Conservation (phyloP, 1,140 invertebrate species). For the Papilio polytes region DNA sequence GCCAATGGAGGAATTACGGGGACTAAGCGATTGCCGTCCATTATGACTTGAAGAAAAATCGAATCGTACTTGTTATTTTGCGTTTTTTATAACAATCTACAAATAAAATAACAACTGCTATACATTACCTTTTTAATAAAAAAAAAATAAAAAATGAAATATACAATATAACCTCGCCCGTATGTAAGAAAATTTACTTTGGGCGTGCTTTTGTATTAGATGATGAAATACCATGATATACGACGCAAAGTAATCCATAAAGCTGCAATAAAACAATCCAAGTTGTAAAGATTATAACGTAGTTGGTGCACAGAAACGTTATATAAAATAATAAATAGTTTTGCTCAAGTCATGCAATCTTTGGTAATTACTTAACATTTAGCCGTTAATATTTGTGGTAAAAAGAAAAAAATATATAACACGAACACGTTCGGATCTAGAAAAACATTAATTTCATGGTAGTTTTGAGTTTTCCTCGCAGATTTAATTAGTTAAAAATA, state of each 20-base stretch:
- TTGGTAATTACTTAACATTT: background rate
- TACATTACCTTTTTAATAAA: background rate
- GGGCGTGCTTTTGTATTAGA: background rate
- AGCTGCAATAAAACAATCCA: background rate
- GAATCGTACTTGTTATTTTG: background rate
- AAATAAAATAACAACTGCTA: background rate
- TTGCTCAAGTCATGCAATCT: slow-evolving; percentile 1
- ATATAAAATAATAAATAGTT: background rate
- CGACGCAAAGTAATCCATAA: background rate
- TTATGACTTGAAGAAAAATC: background rate
- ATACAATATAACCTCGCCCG: too few species aligned
- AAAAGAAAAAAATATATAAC: background rate
- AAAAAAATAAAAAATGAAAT: background rate
- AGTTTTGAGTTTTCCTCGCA: background rate
- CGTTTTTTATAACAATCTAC: background rate
- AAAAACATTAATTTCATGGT: background rate
- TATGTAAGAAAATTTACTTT: background rate
- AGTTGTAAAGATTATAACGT: slow-evolving; percentile 15
- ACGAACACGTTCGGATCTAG: background rate
- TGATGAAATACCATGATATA: background rate
- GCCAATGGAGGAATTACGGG: too few species aligned
- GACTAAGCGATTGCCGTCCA: too few species aligned
- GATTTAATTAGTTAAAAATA: background rate
- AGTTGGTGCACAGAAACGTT: background rate
- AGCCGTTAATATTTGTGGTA: slow-evolving; percentile 6